phyloP scores from a whole-genome alignment of 2,797 vertebrate genomes.

The Rhinophrynus dorsalis region DNA sequence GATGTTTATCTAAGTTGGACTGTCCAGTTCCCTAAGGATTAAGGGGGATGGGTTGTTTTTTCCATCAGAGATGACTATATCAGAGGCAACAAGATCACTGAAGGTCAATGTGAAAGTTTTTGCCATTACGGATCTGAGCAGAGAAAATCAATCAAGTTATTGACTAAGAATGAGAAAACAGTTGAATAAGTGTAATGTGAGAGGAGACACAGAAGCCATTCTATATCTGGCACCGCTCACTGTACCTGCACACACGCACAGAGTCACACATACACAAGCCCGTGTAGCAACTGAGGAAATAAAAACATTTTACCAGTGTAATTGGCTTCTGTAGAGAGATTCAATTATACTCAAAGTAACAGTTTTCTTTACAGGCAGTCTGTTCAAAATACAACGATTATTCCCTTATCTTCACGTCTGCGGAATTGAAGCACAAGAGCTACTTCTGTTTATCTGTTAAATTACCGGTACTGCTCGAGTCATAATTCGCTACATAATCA shows the following conservation, averaged over 20 bases:
- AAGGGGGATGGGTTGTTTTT: conserved; percentile 3
- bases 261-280: not conserved
- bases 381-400: conserved; percentile 43
- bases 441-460: conserved; percentile 1
- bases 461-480: not conserved
- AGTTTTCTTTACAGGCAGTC: conserved; percentile 4
- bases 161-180: conserved; percentile 39
- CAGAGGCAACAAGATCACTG: conserved; percentile 34
- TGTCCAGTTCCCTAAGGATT: conserved; percentile 1
- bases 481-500: not conserved
- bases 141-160: conserved; percentile 48
- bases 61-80: conserved; percentile 17
- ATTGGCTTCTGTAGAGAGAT: conserved; percentile 25
- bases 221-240: conserved; percentile 32
- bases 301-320: conserved; percentile 16
- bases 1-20: not conserved
- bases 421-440: not conserved
- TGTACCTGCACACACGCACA: not conserved
- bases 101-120: conserved; percentile 41
- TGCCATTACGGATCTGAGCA: conserved; percentile 43
- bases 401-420: not conserved
- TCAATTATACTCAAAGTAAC: conserved; percentile 1
- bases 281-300: no score
- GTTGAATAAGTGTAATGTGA: conserved; percentile 42
- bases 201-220: conserved; percentile 6